These are phyloP conservation scores for Atherinosoma microstoma DNA, from an alignment of 2,797 vertebrate species.

Conservation along the genomic window DNA sequence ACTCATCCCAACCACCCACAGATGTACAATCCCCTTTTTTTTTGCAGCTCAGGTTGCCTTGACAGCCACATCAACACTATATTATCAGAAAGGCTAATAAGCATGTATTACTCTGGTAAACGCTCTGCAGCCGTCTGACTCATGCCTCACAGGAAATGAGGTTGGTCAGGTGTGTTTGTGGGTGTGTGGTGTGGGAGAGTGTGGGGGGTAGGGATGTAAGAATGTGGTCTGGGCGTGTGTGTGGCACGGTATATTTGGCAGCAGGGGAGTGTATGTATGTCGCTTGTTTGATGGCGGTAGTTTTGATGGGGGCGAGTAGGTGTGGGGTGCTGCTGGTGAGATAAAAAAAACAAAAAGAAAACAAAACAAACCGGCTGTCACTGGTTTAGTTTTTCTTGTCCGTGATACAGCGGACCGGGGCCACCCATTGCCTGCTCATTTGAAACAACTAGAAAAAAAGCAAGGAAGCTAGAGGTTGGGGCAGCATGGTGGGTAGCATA, in stretches of 20 bases:
- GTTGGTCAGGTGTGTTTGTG: slow-evolving; percentile 81
- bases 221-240: slow-evolving; percentile 79
- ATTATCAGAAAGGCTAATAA: slow-evolving; percentile 82
- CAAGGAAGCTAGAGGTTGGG: slow-evolving; percentile 28
- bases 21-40: slow-evolving; percentile 45
- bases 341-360: slow-evolving; percentile 36
- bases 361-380: slow-evolving; percentile 76
- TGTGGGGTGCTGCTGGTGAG: slow-evolving; percentile 75
- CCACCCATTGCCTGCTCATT: slow-evolving; percentile 73
- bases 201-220: slow-evolving; percentile 76
- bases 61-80: slow-evolving; percentile 80
- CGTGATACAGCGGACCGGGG: slow-evolving; percentile 65
- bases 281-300: slow-evolving; percentile 74
- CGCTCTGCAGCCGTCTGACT: slow-evolving; percentile 79
- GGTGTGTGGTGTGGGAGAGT: slow-evolving; percentile 72
- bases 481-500: slow-evolving; percentile 25
- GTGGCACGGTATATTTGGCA: slow-evolving; percentile 76
- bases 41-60: slow-evolving; percentile 66
- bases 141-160: slow-evolving; percentile 76
- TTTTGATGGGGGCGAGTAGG: slow-evolving; percentile 73
- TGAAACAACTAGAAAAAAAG: slow-evolving; percentile 27
- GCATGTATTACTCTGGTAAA: slow-evolving; percentile 77
- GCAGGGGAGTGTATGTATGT: slow-evolving; percentile 67
- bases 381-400: slow-evolving; percentile 75
- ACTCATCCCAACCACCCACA: slow-evolving; percentile 70